Percentiles rank a stretch among this genome's conserved stretches.
phyloP scores from a whole-genome alignment of 2,888 invertebrate species.

The Gari tellinella region DNA sequence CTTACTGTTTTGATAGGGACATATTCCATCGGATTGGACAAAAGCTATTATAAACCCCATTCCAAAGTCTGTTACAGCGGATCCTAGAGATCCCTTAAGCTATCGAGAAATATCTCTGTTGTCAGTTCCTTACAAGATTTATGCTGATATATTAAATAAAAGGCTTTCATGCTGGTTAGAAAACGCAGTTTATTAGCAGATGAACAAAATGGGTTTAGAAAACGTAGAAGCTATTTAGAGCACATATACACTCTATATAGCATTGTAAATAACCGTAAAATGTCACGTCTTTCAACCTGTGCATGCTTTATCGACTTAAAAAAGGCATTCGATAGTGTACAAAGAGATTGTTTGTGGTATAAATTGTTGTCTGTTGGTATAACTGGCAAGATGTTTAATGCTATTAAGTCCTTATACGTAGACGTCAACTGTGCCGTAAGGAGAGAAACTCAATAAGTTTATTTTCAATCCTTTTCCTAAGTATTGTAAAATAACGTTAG shows the following conservation, averaged over 20 bases:
- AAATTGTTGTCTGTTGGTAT: slow-evolving; percentile 9
- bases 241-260: slow-evolving; percentile 1
- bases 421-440: background rate
- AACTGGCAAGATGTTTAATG: slow-evolving; percentile 14
- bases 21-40: slow-evolving; percentile 11
- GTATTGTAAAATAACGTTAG: too few species aligned
- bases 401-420: slow-evolving; percentile 17
- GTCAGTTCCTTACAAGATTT: slow-evolving; percentile 12
- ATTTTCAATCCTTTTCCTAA: too few species aligned
- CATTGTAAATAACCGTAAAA: slow-evolving; percentile 4
- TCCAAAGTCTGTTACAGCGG: slow-evolving; percentile 6
- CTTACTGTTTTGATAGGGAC: slow-evolving; percentile 21
- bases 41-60: slow-evolving; percentile 24
- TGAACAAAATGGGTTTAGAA: slow-evolving; percentile 12
- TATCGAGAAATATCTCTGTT: slow-evolving; percentile 13
- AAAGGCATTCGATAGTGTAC: slow-evolving; percentile 15
- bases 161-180: slow-evolving; percentile 12
- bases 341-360: slow-evolving; percentile 5
- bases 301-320: slow-evolving; percentile 11
- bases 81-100: slow-evolving; percentile 17
- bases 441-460: too few species aligned
- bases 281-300: slow-evolving; percentile 2
- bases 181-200: slow-evolving; percentile 1
- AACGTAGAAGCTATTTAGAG: slow-evolving; percentile 1
- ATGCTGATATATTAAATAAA: slow-evolving; percentile 14